These are phyloP conservation scores for Drosophila bocki DNA, from an alignment of 1,140 invertebrate genomes.

Conservation along the genomic window DNA sequence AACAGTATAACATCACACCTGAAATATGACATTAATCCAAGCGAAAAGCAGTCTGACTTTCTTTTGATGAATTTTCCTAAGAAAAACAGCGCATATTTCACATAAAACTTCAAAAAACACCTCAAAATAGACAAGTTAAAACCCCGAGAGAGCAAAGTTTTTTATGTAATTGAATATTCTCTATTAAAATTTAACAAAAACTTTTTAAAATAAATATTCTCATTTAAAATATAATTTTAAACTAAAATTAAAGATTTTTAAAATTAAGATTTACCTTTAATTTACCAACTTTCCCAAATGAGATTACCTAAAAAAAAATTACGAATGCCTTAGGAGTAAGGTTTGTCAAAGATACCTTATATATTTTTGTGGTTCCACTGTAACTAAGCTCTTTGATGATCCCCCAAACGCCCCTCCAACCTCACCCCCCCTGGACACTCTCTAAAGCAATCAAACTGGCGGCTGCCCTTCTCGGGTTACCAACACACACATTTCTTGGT, in stretches of 20 bases:
- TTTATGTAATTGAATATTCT: neutral
- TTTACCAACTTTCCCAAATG: neutral
- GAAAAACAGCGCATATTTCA: neutral
- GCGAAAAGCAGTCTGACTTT: neutral
- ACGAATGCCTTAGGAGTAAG: neutral
- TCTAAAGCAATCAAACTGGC: conserved; percentile 59
- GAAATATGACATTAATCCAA: neutral
- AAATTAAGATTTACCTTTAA: neutral
- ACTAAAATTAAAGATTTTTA: no score
- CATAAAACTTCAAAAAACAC: neutral
- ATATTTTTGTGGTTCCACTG: neutral
- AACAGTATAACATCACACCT: neutral
- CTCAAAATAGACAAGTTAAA: neutral
- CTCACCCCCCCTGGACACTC: neutral
- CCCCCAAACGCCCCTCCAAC: neutral
- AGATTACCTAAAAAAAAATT: neutral
- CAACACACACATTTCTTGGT: conserved; percentile 71
- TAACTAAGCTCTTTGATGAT: conserved; percentile 32
- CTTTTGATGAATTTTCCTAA: neutral
- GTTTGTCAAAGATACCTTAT: neutral
- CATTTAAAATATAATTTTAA: neutral
- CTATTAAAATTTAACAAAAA: neutral
- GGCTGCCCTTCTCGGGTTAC: conserved; percentile 61
- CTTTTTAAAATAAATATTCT: no score
- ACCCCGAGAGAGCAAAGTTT: neutral